A percentile compares a stretch with the other conserved stretches of the same genome.
Conservation (phyloP, 2,113 vertebrate species). For the Pseudolaguvia tuberculata region DNA sequence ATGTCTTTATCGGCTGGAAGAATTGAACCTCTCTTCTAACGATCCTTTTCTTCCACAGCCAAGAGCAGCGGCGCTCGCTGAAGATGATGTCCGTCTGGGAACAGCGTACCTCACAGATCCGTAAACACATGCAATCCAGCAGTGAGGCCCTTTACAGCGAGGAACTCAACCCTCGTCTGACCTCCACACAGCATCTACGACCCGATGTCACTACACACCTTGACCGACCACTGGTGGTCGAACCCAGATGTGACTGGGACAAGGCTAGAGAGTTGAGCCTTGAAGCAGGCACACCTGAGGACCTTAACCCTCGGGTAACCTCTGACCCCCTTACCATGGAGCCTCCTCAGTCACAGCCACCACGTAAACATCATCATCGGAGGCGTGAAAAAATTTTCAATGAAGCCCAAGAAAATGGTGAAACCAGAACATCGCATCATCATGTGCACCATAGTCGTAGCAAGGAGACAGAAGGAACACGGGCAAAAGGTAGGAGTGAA, state of each 20-base stretch:
- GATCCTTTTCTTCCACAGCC: conserved; percentile 63
- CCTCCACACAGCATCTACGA: conserved; percentile 76
- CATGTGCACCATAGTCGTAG: conserved; percentile 77
- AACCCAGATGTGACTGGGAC: conserved; percentile 62
- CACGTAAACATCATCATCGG: conserved; percentile 76
- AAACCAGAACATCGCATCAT: conserved; percentile 51
- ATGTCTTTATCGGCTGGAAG: neutral
- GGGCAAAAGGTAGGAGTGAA: conserved; percentile 69
- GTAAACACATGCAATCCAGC: conserved; percentile 84
- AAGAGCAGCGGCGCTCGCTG: conserved; percentile 83
- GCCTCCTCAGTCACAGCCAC: conserved; percentile 50
- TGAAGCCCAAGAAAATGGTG: conserved; percentile 61
- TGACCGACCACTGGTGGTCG: conserved; percentile 85
- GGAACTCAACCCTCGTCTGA: conserved; percentile 70
- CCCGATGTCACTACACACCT: conserved; percentile 91
- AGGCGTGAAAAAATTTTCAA: conserved; percentile 63
- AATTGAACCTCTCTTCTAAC: neutral
- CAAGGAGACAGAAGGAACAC: conserved; percentile 71
- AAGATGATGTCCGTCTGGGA: conserved; percentile 93
- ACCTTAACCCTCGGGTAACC: conserved; percentile 29
- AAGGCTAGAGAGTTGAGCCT: conserved; percentile 51
- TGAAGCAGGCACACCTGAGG: conserved; percentile 55
- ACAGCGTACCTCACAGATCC: conserved; percentile 85
- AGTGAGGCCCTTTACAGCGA: conserved; percentile 86
- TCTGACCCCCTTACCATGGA: conserved; percentile 27